phyloP scores from a whole-genome alignment of 1,140 invertebrate genomes.

The Stegodyphus dumicola region DNA sequence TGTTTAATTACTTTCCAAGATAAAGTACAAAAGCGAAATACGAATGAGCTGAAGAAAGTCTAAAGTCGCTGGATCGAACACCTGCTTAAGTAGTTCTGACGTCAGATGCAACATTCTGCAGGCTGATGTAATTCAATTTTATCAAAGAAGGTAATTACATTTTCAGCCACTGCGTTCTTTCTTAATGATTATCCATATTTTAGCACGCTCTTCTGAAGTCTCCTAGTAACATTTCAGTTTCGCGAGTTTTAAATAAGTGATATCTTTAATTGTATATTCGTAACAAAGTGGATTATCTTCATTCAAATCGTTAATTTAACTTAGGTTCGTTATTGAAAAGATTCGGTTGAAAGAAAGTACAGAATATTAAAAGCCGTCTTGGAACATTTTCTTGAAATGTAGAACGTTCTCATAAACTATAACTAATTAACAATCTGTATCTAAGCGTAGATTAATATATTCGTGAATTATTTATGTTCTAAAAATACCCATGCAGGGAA shows the following conservation, averaged over 20 bases:
- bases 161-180: constrained; percentile 22
- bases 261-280: constrained; percentile 46
- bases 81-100: neutral
- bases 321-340: neutral
- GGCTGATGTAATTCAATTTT: constrained; percentile 52
- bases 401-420: too few species aligned
- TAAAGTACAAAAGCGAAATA: constrained; percentile 37
- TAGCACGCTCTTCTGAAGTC: constrained; percentile 17
- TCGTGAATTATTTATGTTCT: too few species aligned
- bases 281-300: constrained; percentile 34
- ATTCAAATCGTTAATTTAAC: constrained; percentile 8
- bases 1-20: constrained; percentile 38
- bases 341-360: neutral
- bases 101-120: constrained; percentile 15
- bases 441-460: too few species aligned
- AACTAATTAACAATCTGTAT: too few species aligned
- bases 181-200: constrained; percentile 54
- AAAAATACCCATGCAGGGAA: too few species aligned
- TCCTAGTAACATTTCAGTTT: constrained; percentile 22
- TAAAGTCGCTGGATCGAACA: neutral
- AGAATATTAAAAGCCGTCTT: too few species aligned
- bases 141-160: constrained; percentile 51
- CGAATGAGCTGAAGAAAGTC: constrained; percentile 31
- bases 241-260: constrained; percentile 26
- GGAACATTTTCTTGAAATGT: too few species aligned